Base-by-base conservation (phyloP, 2,797 vertebrate genomes). In the Intellagama lesueurii region DNA sequence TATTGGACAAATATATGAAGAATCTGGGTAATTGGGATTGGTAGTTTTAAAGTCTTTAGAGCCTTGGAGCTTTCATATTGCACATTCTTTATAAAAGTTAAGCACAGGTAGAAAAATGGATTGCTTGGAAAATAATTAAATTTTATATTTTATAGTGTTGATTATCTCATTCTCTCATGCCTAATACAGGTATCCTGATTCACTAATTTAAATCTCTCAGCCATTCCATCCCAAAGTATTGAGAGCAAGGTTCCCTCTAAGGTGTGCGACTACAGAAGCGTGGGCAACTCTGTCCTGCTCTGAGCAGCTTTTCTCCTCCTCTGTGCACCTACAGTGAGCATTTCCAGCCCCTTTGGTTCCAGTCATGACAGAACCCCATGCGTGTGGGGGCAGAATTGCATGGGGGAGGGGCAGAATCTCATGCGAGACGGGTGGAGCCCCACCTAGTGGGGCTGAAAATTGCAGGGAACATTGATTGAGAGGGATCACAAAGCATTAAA, bases 1-100 rank as follows among this genome's bases (percentile, higher is more conserved):
- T 99, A 64, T 94, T 99, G 95, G 99, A 99, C 95, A 99, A 98
- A 96, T 99, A 99, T 91, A 99, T 99, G 99, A 99, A 98, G 94
- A 99, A 99, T 94, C 97, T 98, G 97, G 99, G 99, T 99, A 98
- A 88, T 32, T 91, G 76, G 85, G 19, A 76, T 22, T 56, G 75
- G 52, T 47, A 89, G 16, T 35, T 87, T 86, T 69, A 4, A 3
- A 52, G 83, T 82, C 88, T 91, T 88, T 88, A 40, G 77, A 30
- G 44, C 19, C 40, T 26, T 82, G 79, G 56, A 90, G 47, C 7
- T 44, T 82, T 35, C n/a, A 76, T 77, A 49, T 22, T 52, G 19
- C 49, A 49, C 66, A 44, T 69, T 7, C 68, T 47, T 49, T 30
- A 5, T 47, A 47, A 83, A 83, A 22, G 52, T 81, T 40, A 88